Conservation (phyloP, 2,113 vertebrate species). For the Brachypteracias leptosomus region DNA sequence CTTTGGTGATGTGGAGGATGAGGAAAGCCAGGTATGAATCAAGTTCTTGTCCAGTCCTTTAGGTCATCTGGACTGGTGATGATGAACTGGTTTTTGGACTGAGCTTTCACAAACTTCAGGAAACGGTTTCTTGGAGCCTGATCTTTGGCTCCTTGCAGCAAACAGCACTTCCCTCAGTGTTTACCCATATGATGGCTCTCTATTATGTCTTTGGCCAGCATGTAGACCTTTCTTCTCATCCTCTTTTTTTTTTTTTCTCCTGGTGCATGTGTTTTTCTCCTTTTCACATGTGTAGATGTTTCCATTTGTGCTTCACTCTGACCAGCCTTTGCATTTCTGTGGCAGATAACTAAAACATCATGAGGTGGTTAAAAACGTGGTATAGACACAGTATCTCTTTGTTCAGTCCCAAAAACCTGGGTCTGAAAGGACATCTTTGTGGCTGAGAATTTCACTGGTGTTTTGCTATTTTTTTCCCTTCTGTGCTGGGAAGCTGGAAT, state of each 20-base stretch:
- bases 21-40: accelerated
- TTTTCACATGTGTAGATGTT: neutral
- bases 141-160: neutral
- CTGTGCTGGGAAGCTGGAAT: neutral
- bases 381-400: neutral
- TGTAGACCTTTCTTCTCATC: neutral
- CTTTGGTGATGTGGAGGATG: neutral
- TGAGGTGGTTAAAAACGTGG: neutral
- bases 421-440: neutral
- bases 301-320: neutral
- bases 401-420: neutral
- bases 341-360: neutral
- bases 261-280: no score
- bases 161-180: neutral
- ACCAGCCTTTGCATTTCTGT: neutral
- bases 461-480: neutral
- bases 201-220: neutral
- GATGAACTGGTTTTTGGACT: neutral
- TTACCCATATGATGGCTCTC: neutral
- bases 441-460: neutral
- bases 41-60: neutral
- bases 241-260: neutral
- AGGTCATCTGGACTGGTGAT: neutral
- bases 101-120: neutral
- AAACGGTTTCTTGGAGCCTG: neutral